Base-by-base conservation (phyloP, 2,797 vertebrate species). In the Kryptolebias ocellatus region DNA sequence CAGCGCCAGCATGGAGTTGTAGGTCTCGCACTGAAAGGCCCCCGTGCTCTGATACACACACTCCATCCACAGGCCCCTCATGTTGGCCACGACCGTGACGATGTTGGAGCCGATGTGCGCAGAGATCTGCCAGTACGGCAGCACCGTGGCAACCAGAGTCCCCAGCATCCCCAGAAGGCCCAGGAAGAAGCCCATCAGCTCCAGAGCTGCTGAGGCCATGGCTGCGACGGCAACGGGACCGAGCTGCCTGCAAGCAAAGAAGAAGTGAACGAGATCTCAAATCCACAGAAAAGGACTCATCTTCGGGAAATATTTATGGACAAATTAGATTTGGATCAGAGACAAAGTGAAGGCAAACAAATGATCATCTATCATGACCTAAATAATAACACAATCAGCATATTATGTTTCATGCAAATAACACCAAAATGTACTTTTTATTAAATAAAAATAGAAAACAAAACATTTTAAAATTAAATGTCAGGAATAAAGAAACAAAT, bases 31-130 rank as follows among this genome's bases (percentile, higher is more conserved):
- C 74, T 99, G 97, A 57, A 98, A 97, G 87, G 95, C 93, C 7
- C 97, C 97, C 0, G 97, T 99, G 94, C 97, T 99, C 81, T 96
- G 95, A 0, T 94, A 92, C 27, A 97, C 96, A 0, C 98, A 99
- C 67, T 97, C 97, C 97, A 98, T 98, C 98, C 98, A 99, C 56
- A 99, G 93, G 45, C 98, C 98, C 75, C 95, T 93, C 92, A 94
- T 94, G 91, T 94, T 97, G 72, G 85, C 92, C 31, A 97, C 93
- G 0, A 96, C 95, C 0, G 98, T 99, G 60, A 99, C 94, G 0
- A 99, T 98, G 87, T 97, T 99, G 78, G 96, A 90, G 44, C 97
- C 97, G 0, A 98, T 87, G 75, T 97, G 95, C 46, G 97, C 95
- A 1, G 95, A 96, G 11, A 81, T 94, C 85, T 93, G 92, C 98